A percentile compares a stretch with the other conserved stretches of the same genome.
Evolutionary conservation across 2,797 vertebrate species (phyloP).

Genomic region (Huso huso): DNA sequence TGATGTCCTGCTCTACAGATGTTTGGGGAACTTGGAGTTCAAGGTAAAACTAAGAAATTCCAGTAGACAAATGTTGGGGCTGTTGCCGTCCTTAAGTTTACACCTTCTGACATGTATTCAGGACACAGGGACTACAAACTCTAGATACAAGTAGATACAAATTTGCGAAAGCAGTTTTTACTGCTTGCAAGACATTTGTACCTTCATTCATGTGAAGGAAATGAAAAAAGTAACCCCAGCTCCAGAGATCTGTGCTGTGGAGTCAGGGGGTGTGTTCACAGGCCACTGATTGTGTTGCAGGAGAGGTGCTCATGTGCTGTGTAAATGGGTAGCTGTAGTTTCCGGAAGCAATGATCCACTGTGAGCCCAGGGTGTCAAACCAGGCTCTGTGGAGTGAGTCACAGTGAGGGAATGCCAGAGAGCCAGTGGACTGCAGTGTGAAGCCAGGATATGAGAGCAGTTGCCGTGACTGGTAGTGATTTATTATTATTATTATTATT

Average conservation of each 20-base stretch:
- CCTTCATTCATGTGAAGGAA: background rate
- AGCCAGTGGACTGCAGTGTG: background rate
- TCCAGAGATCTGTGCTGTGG: too few relatives aligned
- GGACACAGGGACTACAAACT: background rate
- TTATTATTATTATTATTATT: background rate
- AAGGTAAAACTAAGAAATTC: too few relatives aligned
- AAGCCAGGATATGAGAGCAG: background rate
- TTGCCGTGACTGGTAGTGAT: constrained; percentile 17
- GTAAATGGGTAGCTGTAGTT: background rate
- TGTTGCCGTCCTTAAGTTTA: too few relatives aligned
- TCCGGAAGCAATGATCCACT: background rate
- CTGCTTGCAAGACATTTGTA: background rate
- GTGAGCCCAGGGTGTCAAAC: background rate
- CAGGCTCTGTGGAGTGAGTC: too few relatives aligned
- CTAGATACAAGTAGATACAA: background rate
- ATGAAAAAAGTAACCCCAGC: background rate
- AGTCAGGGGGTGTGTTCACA: background rate
- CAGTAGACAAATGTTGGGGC: too few relatives aligned
- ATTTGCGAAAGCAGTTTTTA: background rate
- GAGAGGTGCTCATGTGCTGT: background rate
- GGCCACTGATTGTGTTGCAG: background rate
- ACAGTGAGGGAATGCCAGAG: background rate
- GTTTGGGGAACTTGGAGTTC: too few relatives aligned
- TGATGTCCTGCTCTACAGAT: too few relatives aligned
- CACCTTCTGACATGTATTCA: background rate